phyloP scores from a whole-genome alignment of 2,888 invertebrate species.

The Tinea semifulvella region DNA sequence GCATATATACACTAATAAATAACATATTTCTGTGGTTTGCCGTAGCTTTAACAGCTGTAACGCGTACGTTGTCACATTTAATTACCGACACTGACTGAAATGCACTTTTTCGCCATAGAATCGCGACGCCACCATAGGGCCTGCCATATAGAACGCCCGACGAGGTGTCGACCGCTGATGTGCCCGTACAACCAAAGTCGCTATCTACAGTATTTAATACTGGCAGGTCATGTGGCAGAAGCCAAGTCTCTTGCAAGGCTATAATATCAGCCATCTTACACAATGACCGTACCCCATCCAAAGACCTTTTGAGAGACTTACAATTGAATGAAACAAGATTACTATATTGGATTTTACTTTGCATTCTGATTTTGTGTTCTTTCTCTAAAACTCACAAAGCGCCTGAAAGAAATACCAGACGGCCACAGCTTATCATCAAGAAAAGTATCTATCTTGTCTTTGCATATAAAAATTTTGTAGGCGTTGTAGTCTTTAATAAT shows the following conservation, averaged over 20 bases:
- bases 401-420: constrained; percentile 17
- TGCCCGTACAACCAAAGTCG: constrained; percentile 12
- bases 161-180: constrained; percentile 13
- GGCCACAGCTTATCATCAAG: constrained; percentile 19
- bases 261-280: constrained; percentile 9
- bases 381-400: constrained; percentile 16
- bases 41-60: background rate
- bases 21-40: background rate
- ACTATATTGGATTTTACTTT: background rate
- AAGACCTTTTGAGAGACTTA: constrained; percentile 1
- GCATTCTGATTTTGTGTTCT: too few relatives aligned
- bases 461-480: background rate
- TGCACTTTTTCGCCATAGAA: constrained; percentile 13
- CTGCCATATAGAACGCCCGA: constrained; percentile 11
- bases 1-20: constrained; percentile 13
- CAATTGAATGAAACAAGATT: constrained; percentile 14
- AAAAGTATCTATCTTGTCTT: too few relatives aligned
- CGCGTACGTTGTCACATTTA: constrained; percentile 6
- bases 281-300: background rate
- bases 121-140: constrained; percentile 13
- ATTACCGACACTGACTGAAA: constrained; percentile 7
- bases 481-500: constrained; percentile 3
- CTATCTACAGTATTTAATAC: background rate
- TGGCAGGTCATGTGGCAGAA: constrained; percentile 12
- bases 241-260: constrained; percentile 15